A percentile compares a stretch with the other conserved stretches of the same genome.
Evolutionary conservation across 23 tunicate species (phyloP).

Genomic region (Trididemnum nubilum): DNA sequence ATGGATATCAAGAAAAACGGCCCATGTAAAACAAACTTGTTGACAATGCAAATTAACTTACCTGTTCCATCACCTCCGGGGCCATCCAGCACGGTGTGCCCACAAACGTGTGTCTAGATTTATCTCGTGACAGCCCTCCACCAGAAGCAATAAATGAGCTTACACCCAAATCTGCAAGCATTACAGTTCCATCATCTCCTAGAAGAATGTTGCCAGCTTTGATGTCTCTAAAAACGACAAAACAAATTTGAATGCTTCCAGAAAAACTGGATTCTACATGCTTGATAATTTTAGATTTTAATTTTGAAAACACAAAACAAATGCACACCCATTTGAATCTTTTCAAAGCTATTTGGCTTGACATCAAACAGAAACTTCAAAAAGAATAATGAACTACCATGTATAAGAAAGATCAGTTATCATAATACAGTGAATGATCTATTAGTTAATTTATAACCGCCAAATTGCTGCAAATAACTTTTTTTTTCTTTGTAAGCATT

Average conservation of each 20-base stretch:
- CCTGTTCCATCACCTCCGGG: constrained; percentile 99
- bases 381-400: no score
- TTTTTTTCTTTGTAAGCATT: no score
- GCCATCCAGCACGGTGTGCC: constrained; percentile 99
- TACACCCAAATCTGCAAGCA: constrained; percentile 96
- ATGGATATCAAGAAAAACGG: no score
- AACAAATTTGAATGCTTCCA: no score
- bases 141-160: constrained; percentile 75
- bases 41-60: no score
- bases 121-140: constrained; percentile 59
- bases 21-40: no score
- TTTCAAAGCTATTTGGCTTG: no score
- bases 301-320: neutral
- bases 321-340: neutral
- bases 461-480: no score
- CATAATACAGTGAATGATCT: no score
- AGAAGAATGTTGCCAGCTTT: constrained; percentile 98
- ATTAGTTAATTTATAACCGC: no score
- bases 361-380: no score
- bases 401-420: no score
- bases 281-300: neutral
- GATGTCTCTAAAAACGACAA: constrained; percentile 68
- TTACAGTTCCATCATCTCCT: constrained; percentile 91
- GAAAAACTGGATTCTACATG: neutral
- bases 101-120: constrained; percentile 91